Evolutionary conservation across 1,140 invertebrate genomes (phyloP).

Genomic region (Drosophila orena): DNA sequence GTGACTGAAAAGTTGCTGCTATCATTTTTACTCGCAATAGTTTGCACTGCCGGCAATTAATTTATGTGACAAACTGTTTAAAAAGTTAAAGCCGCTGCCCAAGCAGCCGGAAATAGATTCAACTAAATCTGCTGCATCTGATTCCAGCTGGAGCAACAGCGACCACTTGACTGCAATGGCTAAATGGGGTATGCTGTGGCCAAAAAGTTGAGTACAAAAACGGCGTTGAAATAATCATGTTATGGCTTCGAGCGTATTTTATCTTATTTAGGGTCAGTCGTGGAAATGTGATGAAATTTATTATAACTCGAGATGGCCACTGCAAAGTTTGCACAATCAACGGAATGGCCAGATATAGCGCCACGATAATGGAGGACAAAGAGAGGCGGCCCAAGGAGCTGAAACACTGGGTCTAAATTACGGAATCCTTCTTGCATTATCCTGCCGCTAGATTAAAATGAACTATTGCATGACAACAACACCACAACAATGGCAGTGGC

Average conservation of each 20-base stretch:
- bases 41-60: conserved; percentile 52
- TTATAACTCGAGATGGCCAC: conserved; percentile 62
- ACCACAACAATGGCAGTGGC: conserved; percentile 72
- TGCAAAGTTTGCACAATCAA: conserved; percentile 71
- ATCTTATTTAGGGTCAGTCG: conserved; percentile 17
- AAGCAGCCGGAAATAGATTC: conserved; percentile 38
- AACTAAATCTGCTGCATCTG: conserved; percentile 28
- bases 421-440: conserved; percentile 82
- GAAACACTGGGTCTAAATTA: conserved; percentile 61
- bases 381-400: conserved; percentile 32
- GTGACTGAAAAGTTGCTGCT: conserved; percentile 65
- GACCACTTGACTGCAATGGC: conserved; percentile 29
- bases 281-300: conserved; percentile 74
- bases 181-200: conserved; percentile 19
- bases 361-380: conserved; percentile 67
- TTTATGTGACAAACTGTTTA: conserved; percentile 61
- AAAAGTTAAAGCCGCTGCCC: conserved; percentile 51
- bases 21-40: conserved; percentile 54
- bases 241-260: conserved; percentile 46
- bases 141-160: conserved; percentile 33
- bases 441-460: conserved; percentile 82
- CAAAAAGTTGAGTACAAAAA: conserved; percentile 35
- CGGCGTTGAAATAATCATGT: conserved; percentile 60
- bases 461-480: conserved; percentile 76
- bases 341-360: conserved; percentile 52